Base-by-base conservation (phyloP, 1,140 invertebrate genomes). In the Hycleus cichorii region DNA sequence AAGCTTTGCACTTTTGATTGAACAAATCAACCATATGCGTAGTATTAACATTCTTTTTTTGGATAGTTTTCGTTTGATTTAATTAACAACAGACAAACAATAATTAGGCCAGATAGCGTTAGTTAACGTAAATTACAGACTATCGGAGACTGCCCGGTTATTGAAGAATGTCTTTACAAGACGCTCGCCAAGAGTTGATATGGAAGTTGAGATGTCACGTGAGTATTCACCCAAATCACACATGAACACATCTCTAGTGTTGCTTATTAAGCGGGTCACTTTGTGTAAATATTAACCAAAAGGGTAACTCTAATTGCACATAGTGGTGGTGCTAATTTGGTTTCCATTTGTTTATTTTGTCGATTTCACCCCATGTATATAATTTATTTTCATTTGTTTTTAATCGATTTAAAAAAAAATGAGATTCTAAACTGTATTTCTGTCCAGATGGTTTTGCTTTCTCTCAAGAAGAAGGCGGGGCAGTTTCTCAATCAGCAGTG, bases 401-500 rank as follows among this genome's bases (percentile, higher is more conserved):
- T 42, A 7, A 7, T 11, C 11, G 3, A 8, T 42, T 10, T 3
- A 1, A 11, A 42, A 8, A 4, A 42, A 8, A 1, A 7, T 10
- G 40, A 42, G 11, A 42, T 42, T 4, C 4, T 42, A 1, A 10
- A 42, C 11, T 7, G 10, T 0, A 42, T 42, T 48, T 56, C 59
- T 58, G 48, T 46, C 63, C 80, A 97, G 93, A 95, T 87, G 96
- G 96, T 58, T 98, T 92, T 81, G 95, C 96, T 60, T 98, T 98
- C 80, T 98, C 95, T 11, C 95, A 98, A 88, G 95, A 98, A 79
- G 96, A 98, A 82, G 90, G 93, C 72, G 95, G 93, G 58, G 89
- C 86, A 66, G 89, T 98, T 43, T 85, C 90, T 24, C 93, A 97
- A 77, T 90, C 91, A 47, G 90, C 92, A 67, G 83, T 96, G 64